Conservation (phyloP, 2,797 vertebrate genomes). For the Hemitrygon akajei region DNA sequence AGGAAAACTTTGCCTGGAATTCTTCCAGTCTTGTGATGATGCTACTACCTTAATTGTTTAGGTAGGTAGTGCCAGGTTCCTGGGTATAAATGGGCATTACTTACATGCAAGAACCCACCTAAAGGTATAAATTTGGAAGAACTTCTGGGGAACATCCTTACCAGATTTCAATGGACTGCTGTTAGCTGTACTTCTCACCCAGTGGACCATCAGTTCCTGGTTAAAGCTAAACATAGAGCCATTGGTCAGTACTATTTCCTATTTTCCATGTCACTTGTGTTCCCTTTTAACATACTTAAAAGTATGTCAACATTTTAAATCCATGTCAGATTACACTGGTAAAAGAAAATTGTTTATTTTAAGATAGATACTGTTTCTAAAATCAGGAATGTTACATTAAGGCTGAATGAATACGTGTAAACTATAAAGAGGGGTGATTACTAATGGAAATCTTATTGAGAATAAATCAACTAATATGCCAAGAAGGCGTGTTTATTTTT, state of each 20-base stretch:
- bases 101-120: background rate
- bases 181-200: background rate
- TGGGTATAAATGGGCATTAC: background rate
- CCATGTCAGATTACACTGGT: background rate
- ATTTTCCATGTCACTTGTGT: background rate
- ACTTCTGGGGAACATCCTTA: background rate
- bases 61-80: background rate
- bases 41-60: background rate
- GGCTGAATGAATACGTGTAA: background rate
- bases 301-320: background rate
- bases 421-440: background rate
- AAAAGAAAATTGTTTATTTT: too few species aligned
- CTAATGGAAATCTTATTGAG: background rate
- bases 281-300: background rate
- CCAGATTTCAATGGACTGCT: background rate
- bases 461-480: background rate
- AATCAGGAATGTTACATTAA: background rate
- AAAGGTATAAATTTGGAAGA: background rate
- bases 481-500: background rate
- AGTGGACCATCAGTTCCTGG: background rate
- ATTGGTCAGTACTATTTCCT: background rate
- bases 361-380: background rate
- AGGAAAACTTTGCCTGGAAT: background rate
- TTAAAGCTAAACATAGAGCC: background rate
- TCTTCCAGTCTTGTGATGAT: background rate